phyloP scores from a whole-genome alignment of 1,140 invertebrate genomes.

The Pararge aegeria region DNA sequence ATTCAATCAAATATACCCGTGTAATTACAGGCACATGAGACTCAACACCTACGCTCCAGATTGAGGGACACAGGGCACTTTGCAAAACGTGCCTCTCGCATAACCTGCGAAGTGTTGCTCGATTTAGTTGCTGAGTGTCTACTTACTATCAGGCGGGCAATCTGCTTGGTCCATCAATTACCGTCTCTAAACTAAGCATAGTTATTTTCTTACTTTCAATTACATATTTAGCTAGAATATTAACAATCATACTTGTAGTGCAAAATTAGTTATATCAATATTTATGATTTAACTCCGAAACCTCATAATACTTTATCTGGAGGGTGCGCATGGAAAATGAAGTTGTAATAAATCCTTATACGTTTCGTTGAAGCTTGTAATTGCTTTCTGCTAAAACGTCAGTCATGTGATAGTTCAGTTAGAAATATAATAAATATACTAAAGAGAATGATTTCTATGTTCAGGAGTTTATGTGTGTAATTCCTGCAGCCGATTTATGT shows the following conservation, averaged over 20 bases:
- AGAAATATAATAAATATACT: not conserved
- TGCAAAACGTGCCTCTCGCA: no score
- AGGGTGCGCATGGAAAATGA: constrained; percentile 23
- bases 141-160: no score
- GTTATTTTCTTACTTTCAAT: no score
- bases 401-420: constrained; percentile 19
- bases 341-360: constrained; percentile 29
- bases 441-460: not conserved
- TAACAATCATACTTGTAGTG: not conserved
- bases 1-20: no score
- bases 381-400: constrained; percentile 33
- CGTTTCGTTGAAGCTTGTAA: constrained; percentile 33
- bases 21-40: no score
- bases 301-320: constrained; percentile 15
- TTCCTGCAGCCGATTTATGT: not conserved
- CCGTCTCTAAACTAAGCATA: no score
- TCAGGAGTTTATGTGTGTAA: not conserved
- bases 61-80: no score
- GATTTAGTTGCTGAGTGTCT: no score
- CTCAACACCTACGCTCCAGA: no score
- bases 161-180: no score
- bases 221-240: no score
- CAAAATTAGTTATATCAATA: constrained; percentile 23
- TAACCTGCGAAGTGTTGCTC: no score
- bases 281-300: constrained; percentile 19